phyloP scores from a whole-genome alignment of 2,888 invertebrate genomes.

The Plagiodera versicolora region DNA sequence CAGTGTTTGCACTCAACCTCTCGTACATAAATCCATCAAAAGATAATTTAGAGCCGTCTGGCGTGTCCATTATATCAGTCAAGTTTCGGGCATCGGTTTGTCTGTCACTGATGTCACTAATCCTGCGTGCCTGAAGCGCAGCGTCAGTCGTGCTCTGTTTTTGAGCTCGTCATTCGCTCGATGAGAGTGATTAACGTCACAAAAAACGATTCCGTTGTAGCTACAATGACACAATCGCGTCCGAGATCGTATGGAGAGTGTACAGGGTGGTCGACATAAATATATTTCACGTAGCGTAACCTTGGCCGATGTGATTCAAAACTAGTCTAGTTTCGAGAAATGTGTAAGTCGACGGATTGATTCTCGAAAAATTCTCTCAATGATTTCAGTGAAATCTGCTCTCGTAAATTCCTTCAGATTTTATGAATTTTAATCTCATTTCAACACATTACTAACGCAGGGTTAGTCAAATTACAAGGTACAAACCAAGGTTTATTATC shows the following conservation, averaged over 20 bases:
- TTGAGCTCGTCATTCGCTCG: conserved; percentile 11
- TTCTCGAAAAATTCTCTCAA: too few relatives aligned
- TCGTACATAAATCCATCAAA: conserved; percentile 37
- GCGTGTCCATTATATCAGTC: conserved; percentile 36
- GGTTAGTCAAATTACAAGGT: too few relatives aligned
- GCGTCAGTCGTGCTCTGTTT: conserved; percentile 24
- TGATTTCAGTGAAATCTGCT: too few relatives aligned
- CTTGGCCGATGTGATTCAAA: too few relatives aligned
- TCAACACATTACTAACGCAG: too few relatives aligned
- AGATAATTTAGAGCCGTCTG: conserved; percentile 34
- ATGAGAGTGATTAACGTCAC: conserved; percentile 25
- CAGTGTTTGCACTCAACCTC: conserved; percentile 38
- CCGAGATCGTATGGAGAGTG: neutral
- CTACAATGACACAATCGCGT: conserved; percentile 25
- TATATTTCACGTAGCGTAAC: too few relatives aligned
- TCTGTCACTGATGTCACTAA: conserved; percentile 24
- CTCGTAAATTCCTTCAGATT: too few relatives aligned
- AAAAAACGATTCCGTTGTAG: conserved; percentile 14
- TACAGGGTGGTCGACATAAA: too few relatives aligned
- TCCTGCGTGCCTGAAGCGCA: conserved; percentile 28
- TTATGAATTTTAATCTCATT: too few relatives aligned
- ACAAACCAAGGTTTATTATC: too few relatives aligned
- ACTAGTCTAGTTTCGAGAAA: too few relatives aligned
- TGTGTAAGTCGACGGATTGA: too few relatives aligned
- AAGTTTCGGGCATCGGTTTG: conserved; percentile 34